Percentiles rank a stretch among this genome's conserved stretches.
These are phyloP conservation scores for Elysia crispata DNA, from an alignment of 2,888 invertebrate species.

Conservation along the genomic window DNA sequence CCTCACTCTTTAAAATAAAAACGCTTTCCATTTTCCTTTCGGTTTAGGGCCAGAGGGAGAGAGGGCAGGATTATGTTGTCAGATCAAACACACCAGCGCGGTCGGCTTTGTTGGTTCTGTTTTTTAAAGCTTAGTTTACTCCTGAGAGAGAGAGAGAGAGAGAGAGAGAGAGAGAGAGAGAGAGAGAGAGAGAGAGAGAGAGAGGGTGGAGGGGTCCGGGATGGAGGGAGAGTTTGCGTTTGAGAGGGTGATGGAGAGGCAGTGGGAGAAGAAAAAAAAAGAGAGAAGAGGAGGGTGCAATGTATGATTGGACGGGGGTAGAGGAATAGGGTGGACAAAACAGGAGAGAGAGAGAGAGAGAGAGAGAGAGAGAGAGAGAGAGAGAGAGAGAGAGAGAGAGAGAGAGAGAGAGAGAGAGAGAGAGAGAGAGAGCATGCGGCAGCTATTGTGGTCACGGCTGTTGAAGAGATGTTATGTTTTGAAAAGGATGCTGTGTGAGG, in stretches of 20 bases:
- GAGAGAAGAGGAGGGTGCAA: no score
- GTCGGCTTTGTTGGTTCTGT: background rate
- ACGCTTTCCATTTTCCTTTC: background rate
- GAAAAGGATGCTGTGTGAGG: no score
- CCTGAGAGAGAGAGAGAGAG: background rate
- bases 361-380: constrained; percentile 11
- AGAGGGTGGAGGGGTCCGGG: no score
- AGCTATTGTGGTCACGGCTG: no score
- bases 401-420: constrained; percentile 4
- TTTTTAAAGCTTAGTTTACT: background rate
- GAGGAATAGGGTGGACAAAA: no score
- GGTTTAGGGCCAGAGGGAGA: background rate
- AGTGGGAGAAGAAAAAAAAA: background rate
- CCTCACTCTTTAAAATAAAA: background rate
- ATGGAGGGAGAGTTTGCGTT: background rate
- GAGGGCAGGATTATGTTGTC: background rate
- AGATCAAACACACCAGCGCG: background rate
- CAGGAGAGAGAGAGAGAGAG: background rate
- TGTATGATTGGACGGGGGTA: no score
- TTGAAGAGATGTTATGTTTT: no score
- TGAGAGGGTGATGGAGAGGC: background rate
- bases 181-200: no score
- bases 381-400: constrained; percentile 3
- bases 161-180: no score
- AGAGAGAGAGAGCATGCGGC: background rate